Evolutionary conservation across 2,113 vertebrate genomes (phyloP).

Genomic region (Bettongia penicillata): DNA sequence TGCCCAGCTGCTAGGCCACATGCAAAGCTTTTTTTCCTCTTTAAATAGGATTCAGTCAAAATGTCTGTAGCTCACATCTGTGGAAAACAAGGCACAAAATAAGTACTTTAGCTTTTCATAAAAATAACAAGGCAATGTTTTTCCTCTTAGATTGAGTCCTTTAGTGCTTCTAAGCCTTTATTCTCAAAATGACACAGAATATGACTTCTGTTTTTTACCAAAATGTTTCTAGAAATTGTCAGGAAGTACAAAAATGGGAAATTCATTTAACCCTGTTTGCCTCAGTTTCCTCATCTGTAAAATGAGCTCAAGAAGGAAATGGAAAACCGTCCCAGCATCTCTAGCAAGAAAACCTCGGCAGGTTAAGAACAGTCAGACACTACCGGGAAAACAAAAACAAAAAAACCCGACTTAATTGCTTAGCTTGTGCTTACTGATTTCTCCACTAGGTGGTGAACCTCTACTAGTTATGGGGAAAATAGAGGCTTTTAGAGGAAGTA

Average conservation of each 20-base stretch:
- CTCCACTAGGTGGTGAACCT: neutral
- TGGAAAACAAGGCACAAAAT: neutral
- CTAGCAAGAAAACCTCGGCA: neutral
- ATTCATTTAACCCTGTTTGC: neutral
- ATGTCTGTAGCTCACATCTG: neutral
- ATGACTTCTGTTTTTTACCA: neutral
- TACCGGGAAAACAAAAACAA: neutral
- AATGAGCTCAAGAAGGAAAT: neutral
- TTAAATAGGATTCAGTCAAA: neutral
- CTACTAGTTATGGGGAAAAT: neutral
- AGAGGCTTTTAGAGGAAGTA: neutral
- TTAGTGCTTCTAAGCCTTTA: neutral
- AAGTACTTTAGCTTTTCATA: neutral
- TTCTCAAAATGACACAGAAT: slow-evolving; percentile 12
- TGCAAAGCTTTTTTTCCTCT: neutral
- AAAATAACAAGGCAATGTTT: neutral
- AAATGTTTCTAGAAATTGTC: neutral
- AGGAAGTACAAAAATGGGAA: neutral
- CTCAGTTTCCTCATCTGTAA: neutral
- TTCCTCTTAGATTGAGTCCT: neutral
- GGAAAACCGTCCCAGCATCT: neutral
- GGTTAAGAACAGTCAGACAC: neutral
- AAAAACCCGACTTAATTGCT: neutral
- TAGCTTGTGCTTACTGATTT: neutral
- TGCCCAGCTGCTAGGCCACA: neutral